Conservation (phyloP, 2,113 vertebrate genomes). For the Macaca fascicularis region T2T-MFA8v1.1 NC_088375.1:42803501-42804000, state of each 20-base stretch:
- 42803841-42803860: slow-evolving; percentile 99
- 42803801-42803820: slow-evolving; percentile 96
- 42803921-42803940: slow-evolving; percentile 99
- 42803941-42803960: slow-evolving; percentile 98
- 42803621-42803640: slow-evolving; percentile 99
- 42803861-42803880: slow-evolving; percentile 96
- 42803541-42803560: slow-evolving; percentile 98
- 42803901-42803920: slow-evolving; percentile 99
- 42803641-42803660: slow-evolving; percentile 97
- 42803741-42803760: slow-evolving; percentile 98
- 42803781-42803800: slow-evolving; percentile 98
- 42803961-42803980: slow-evolving; percentile 98
- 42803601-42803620: slow-evolving; percentile 97
- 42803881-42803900: slow-evolving; percentile 96
- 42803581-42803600: slow-evolving; percentile 97
- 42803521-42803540: slow-evolving; percentile 97
- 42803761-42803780: slow-evolving; percentile 99
- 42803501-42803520: slow-evolving; percentile 99
- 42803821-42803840: slow-evolving; percentile 98
- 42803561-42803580: slow-evolving; percentile 84
- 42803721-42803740: slow-evolving; percentile 94
- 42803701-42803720: background rate
- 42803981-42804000: slow-evolving; percentile 97
- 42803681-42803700: slow-evolving; percentile 87
- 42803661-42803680: slow-evolving; percentile 95